Base-by-base conservation (phyloP, 2,113 vertebrate genomes). In the Psittacula cyanocephala region DNA sequence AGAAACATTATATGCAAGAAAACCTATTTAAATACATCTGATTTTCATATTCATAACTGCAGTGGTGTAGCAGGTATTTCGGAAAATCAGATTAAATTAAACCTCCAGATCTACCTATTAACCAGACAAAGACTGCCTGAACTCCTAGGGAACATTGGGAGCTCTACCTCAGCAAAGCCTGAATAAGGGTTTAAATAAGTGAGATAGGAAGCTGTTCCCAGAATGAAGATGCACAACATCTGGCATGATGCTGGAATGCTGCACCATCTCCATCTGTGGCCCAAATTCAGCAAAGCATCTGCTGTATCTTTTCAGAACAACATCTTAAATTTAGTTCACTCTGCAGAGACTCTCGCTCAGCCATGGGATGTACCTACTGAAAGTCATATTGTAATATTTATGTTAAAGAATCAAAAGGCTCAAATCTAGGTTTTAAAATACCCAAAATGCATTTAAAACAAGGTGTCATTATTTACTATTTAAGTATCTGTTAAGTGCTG, bases 401-500 rank as follows among this genome's bases (percentile, higher is more conserved):
- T 39, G 18, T 68, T 57, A 49, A 91, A 76, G 76, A 71, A 67
- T 37, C 60, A 43, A 39, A n/a, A 94, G 64, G 35, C 44, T 75
- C 49, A 4, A 3, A 31, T 81, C 47, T 39, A 77, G 88, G 39
- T 24, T 83, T 57, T 57, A 52, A 84, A 92, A 57, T 81, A 86
- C 9, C 65, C 44, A n/a, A 86, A 86, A 84, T 41, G 18, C 65
- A 78, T 83, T 78, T 57, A 57, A 91, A 90, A 57, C 53, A 90
- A 24, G 90, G 72, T 75, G 80, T 91, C 65, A 52, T 84, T 94
- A 81, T 94, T 94, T 79, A 80, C 77, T 89, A 23, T 63, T 88
- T 81, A 94, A 92, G 53, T 52, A 69, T 33, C 63, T 76, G 88
- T 80, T 92, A 96, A 49, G 87, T 46, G 37, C 77, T 95, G 69